These are phyloP conservation scores for Sarcophaga subvicina DNA, from an alignment of 2,888 invertebrate species.

Conservation along the genomic window DNA sequence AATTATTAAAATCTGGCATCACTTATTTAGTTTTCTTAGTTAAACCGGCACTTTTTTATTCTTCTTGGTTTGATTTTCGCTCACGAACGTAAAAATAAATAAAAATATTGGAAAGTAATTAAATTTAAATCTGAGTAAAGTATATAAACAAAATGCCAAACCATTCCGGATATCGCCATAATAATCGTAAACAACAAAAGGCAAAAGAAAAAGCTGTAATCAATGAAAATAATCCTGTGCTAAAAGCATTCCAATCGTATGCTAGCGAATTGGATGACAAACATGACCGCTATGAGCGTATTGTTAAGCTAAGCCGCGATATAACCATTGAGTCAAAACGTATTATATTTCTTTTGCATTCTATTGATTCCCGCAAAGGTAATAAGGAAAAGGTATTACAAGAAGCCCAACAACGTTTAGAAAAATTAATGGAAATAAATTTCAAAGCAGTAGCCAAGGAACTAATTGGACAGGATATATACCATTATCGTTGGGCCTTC, in stretches of 20 bases:
- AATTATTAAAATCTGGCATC: background rate
- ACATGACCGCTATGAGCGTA: constrained; percentile 92
- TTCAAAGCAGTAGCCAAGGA: constrained; percentile 89
- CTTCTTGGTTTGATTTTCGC: background rate
- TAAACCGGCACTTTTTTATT: background rate
- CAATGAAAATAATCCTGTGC: constrained; percentile 77
- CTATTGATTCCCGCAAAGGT: constrained; percentile 84
- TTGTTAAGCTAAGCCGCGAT: constrained; percentile 91
- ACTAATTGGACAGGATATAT: constrained; percentile 87
- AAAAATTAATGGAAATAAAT: constrained; percentile 83
- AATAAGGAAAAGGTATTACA: constrained; percentile 83
- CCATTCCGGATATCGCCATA: constrained; percentile 68
- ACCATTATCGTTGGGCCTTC: constrained; percentile 87
- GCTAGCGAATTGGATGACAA: constrained; percentile 87
- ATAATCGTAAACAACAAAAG: constrained; percentile 61
- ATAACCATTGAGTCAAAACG: constrained; percentile 95
- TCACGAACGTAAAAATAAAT: background rate
- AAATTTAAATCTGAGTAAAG: constrained; percentile 21
- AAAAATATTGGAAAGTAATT: background rate
- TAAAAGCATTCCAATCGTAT: constrained; percentile 84
- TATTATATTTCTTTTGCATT: constrained; percentile 93
- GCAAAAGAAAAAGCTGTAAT: constrained; percentile 57
- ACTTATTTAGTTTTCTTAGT: background rate
- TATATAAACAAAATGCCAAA: constrained; percentile 71
- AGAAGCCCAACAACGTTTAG: constrained; percentile 87